These are phyloP conservation scores for Sebastes dallii DNA, from an alignment of 2,797 vertebrate species.

Conservation along the genomic window DNA sequence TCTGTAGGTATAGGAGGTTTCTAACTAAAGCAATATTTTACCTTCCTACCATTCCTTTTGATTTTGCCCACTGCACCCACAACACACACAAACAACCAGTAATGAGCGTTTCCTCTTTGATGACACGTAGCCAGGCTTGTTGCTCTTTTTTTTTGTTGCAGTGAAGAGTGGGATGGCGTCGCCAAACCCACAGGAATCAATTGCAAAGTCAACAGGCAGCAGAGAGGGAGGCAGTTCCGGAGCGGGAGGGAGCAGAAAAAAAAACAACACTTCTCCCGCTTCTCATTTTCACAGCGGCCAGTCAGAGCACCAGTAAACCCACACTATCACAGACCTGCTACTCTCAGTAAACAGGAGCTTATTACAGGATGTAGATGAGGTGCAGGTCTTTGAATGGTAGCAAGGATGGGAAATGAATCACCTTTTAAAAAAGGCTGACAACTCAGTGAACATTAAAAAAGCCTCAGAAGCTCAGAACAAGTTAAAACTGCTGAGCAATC, in stretches of 20 bases:
- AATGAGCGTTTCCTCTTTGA: slow-evolving; percentile 53
- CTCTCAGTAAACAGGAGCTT: slow-evolving; percentile 3
- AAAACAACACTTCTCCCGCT: slow-evolving; percentile 14
- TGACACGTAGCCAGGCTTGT: slow-evolving; percentile 37
- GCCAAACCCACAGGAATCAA: slow-evolving; percentile 69
- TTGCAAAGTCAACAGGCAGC: slow-evolving; percentile 68
- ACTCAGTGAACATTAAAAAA: background rate
- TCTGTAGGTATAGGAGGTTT: slow-evolving; percentile 14
- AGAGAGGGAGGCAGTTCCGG: slow-evolving; percentile 61
- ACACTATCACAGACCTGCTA: slow-evolving; percentile 12
- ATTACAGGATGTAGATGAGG: slow-evolving; percentile 21
- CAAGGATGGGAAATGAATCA: slow-evolving; percentile 15
- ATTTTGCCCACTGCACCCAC: slow-evolving; percentile 14
- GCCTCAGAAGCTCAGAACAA: background rate
- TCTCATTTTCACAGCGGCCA: slow-evolving; percentile 52
- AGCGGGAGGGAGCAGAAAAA: slow-evolving; percentile 13
- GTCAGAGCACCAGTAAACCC: slow-evolving; percentile 13
- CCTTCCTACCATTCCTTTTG: background rate
- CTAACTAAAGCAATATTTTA: slow-evolving; percentile 19
- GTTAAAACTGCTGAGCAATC: slow-evolving; percentile 41
- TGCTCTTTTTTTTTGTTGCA: slow-evolving; percentile 42
- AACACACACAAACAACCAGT: background rate
- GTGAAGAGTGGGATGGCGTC: slow-evolving; percentile 58
- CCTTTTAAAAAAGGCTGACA: background rate
- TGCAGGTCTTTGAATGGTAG: slow-evolving; percentile 5